phyloP scores from a whole-genome alignment of 2,888 invertebrate species.

The Chrysolina haemoptera region DNA sequence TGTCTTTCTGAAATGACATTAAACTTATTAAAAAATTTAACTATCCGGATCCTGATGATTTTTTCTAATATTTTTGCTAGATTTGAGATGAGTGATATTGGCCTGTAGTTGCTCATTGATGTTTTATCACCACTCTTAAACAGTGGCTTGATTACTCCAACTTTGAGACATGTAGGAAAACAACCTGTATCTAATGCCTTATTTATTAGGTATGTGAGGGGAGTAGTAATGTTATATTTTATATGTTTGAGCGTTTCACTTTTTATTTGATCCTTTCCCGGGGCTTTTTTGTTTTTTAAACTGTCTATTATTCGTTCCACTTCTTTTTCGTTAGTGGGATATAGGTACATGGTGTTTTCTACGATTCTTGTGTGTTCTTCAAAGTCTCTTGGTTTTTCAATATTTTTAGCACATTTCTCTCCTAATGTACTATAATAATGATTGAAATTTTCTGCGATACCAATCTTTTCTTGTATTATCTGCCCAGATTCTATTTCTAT shows the following conservation, averaged over 20 bases:
- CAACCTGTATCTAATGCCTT: slow-evolving; percentile 21
- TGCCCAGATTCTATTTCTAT: slow-evolving; percentile 16
- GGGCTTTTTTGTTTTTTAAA: slow-evolving; percentile 23
- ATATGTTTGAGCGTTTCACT: slow-evolving; percentile 10
- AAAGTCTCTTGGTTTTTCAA: not conserved
- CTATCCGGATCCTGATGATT: not conserved
- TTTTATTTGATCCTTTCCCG: slow-evolving; percentile 12
- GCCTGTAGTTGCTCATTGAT: not conserved
- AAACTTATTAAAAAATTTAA: not conserved
- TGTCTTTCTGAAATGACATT: not conserved
- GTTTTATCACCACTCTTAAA: not conserved
- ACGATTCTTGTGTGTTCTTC: slow-evolving; percentile 8
- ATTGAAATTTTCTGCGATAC: slow-evolving; percentile 26
- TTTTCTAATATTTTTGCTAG: not conserved
- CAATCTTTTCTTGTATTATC: slow-evolving; percentile 18
- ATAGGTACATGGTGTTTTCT: slow-evolving; percentile 20
- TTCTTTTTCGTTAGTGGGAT: slow-evolving; percentile 29
- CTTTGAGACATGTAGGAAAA: slow-evolving; percentile 24
- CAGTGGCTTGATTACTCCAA: slow-evolving; percentile 1
- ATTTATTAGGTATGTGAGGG: slow-evolving; percentile 23
- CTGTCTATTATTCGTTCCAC: slow-evolving; percentile 21
- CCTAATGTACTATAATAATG: slow-evolving; percentile 4
- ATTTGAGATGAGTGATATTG: not conserved
- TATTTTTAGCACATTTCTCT: not conserved
- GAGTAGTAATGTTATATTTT: slow-evolving; percentile 17